Evolutionary conservation across 35 echinoderm and acorn worm genomes (phyloP), one percentile per base, ranked within the genome.

Genomic region (Apostichopus californicus): DNA sequence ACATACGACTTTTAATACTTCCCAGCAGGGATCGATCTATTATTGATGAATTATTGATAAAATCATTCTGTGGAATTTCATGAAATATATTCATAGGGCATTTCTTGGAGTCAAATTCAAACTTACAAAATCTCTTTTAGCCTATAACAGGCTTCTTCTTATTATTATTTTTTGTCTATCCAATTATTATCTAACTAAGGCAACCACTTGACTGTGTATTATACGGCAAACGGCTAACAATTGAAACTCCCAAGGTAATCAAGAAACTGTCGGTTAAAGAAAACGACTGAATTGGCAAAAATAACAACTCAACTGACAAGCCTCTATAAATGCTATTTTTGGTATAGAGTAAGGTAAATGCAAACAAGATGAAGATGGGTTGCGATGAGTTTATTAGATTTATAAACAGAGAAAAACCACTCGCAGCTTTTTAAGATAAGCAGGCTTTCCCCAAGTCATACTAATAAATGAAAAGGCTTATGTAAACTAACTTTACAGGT

Each of bases 301-400:
- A 68, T 11, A 68, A 68, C 64, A 68, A 0, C 64, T 68, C 64
- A 68, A 68, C 64, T 68, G 64, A 14, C 64, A 68, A 68, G 8
- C 64, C 64, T 68, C 18, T 68, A 68, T 68, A 46, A 46, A 46
- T 46, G 34, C 34, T 46, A 46, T 68, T 18, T 68, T 11, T 68
- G 64, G 11, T 68, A 4, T 14, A 18, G 64, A 11, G 18, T 68
- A 11, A 18, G 64, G 18, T 68, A 68, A 68, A 68, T 68, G 64
- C 64, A 68, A 9, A 68, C 18, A 68, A 68, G 64, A 68, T 68
- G 64, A 68, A 11, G 34, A 46, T 46, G 34, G 0, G 34, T 14
- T 11, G 64, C 11, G 64, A 68, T 68, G 11, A 11, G 8, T 83
- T 83, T 83, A 83, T 83, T 56, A 55, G 46, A 83, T 83, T 83